Conservation (phyloP, 2,797 vertebrate species). For the Saxicola maurus region DNA sequence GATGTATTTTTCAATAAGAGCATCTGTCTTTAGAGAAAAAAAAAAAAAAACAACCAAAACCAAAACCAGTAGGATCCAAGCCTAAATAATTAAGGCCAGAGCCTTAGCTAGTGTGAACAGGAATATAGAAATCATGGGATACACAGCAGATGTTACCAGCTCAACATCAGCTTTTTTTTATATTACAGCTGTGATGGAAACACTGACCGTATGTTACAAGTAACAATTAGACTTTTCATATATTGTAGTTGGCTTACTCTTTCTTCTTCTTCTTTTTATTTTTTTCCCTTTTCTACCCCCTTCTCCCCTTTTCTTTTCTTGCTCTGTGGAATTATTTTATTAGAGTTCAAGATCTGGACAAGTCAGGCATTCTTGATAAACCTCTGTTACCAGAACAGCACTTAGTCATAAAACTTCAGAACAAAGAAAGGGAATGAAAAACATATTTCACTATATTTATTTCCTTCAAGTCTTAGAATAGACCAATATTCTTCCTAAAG, state of each 20-base stretch:
- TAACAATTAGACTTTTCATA: background rate
- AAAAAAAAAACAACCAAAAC: background rate
- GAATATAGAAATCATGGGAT: conserved; percentile 9
- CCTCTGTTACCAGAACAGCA: conserved; percentile 1
- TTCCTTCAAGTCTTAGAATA: conserved; percentile 19
- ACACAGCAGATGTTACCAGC: conserved; percentile 7
- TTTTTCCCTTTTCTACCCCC: rapidly evolving
- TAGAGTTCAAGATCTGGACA: conserved; percentile 9
- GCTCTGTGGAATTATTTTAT: background rate
- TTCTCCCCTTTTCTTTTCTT: background rate
- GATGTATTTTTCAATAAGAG: background rate
- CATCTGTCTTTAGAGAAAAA: background rate
- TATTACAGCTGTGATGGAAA: conserved; percentile 26
- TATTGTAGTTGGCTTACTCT: background rate
- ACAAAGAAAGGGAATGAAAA: conserved; percentile 34
- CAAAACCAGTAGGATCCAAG: background rate
- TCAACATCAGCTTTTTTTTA: conserved; percentile 4
- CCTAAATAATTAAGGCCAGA: conserved; percentile 36
- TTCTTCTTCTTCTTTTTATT: background rate
- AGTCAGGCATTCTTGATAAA: conserved; percentile 1
- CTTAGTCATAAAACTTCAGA: conserved; percentile 17
- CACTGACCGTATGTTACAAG: background rate
- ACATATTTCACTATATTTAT: conserved; percentile 21
- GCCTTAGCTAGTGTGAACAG: background rate
- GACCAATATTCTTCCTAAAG: conserved; percentile 2